Evolutionary conservation across 1,140 invertebrate genomes (phyloP), one percentile per base, ranked within the genome.

Genomic region (Atta cephalotes): DNA sequence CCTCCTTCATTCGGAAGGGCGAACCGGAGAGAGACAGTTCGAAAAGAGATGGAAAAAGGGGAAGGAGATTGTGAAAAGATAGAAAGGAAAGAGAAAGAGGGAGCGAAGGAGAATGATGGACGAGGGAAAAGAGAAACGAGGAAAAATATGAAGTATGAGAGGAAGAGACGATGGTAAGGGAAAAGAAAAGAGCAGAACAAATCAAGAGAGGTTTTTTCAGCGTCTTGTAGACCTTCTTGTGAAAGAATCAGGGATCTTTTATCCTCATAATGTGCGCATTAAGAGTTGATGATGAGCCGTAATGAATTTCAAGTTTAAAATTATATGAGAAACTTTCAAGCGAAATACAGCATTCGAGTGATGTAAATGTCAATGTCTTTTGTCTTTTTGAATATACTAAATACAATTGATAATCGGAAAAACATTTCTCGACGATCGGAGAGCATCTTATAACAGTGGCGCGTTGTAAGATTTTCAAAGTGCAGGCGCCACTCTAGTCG

Each of bases 71-170:
- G 77, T 56, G 79, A 85, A 85, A 81, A 77, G 88, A 89, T 77
- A 82, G 84, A 89, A 71, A 86, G 56, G 68, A 53, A 45, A 85
- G 82, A 89, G 81, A 86, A 80, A 89, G 89, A 85, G 35, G 62
- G 49, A 35, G 51, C 35, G 63, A 68, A 82, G 63, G 71, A 87
- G 74, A 87, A 87, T 82, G 77, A 87, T 68, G 39, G 45, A 25
- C 56, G 77, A 45, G 66, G 45, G 53, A 58, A 84, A 87, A 87
- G 86, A 87, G 62, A 51, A 21, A 58, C 53, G 53, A 62, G 62
- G 62, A 51, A 58, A 70, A 31, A 62, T 63, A 82, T 58, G 58
- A 51, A 51, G 7, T 56, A 68, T 21, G 72, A 76, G 79, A 66
- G 74, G 63, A 65, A 35, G 63, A 78, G 21, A 76, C 53, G 79